Base-by-base conservation (phyloP, 2,888 invertebrate species). In the Pterostichus madidus region DNA sequence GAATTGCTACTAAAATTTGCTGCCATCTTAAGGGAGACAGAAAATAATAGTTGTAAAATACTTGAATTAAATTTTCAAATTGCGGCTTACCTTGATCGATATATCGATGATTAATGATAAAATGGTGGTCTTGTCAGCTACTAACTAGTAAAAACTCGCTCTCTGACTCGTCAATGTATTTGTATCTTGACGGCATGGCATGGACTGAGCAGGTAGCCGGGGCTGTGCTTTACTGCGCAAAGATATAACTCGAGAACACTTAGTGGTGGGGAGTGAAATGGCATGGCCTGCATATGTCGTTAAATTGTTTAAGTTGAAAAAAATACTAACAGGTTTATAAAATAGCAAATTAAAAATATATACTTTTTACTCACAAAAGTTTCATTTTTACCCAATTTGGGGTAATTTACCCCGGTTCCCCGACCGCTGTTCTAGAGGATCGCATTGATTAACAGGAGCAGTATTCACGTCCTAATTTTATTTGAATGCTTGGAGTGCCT, bases 1-100 rank as follows among this genome's bases (percentile, higher is more conserved):
- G 84, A 85, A 82, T 85, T 85, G 83, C 84, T 84, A 85, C 84
- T 84, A 80, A 84, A 80, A 85, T 84, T 84, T 84, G 84, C 83
- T 84, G 84, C 79, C 83, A 84, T 83, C 84, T 84, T 61, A 84
- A 84, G 84, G 83, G 80, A 84, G 84, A 85, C 83, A 85, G 71
- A 83, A 83, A 83, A 80, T 82, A 85, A 84, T 84, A 84, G 53
- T 84, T 84, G 24, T 24, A 83, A 84, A 84, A 84, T 84, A 84
- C 84, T 84, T 24, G 24, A 24, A 24, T 24, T 24, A 24, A 24
- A 24, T 24, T 24, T 24, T 24, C 24, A 24, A 24, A 24, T 24
- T 24, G 24, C 24, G 24, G 24, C 24, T 24, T 24, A 24, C 24
- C 24, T 24, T 85, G 84, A 84, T 84, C 83, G 84, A 84, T 84